Percentiles rank a stretch among this genome's conserved stretches.
phyloP scores from a whole-genome alignment of 2,888 invertebrate genomes.

The Amorpha juglandis region DNA sequence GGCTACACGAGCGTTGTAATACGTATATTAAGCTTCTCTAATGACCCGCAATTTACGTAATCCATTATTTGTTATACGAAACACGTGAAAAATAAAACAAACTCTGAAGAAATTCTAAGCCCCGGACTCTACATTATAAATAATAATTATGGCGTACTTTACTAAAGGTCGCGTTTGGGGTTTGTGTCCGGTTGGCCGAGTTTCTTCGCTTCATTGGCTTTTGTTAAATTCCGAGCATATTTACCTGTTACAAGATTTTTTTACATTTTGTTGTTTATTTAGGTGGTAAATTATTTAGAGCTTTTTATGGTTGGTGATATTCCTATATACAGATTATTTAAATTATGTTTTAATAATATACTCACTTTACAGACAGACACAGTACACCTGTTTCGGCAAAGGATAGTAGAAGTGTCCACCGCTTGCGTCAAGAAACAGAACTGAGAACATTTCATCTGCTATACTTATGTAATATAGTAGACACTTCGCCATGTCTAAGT shows the following conservation, averaged over 20 bases:
- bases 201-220: constrained; percentile 16
- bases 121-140: not conserved
- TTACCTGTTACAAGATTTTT: constrained; percentile 14
- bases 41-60: not conserved
- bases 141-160: not conserved
- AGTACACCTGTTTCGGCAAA: too few relatives aligned
- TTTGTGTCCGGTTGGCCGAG: not conserved
- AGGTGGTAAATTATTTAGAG: constrained; percentile 2
- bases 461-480: too few relatives aligned
- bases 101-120: not conserved
- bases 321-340: too few relatives aligned
- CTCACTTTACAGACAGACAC: too few relatives aligned
- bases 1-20: not conserved
- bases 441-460: too few relatives aligned
- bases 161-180: not conserved
- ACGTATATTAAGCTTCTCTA: not conserved
- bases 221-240: constrained; percentile 2
- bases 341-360: too few relatives aligned
- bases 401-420: too few relatives aligned
- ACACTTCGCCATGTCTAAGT: too few relatives aligned
- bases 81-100: not conserved
- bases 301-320: not conserved
- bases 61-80: not conserved
- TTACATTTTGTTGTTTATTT: not conserved
- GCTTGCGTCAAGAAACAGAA: too few relatives aligned